Evolutionary conservation across 2,888 invertebrate species (phyloP).

Genomic region (Polymixis flavicincta): DNA sequence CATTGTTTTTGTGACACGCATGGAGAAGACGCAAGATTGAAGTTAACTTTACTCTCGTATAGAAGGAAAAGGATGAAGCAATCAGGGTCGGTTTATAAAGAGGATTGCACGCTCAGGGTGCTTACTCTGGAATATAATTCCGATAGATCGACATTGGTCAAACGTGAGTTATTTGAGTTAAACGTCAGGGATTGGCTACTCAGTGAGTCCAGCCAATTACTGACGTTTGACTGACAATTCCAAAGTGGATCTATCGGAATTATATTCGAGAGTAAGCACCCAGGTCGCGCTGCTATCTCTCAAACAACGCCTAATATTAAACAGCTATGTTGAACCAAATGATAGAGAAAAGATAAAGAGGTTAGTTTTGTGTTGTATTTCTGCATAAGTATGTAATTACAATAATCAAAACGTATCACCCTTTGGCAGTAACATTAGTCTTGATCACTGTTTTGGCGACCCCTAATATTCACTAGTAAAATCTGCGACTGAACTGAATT

Average conservation of each 20-base stretch:
- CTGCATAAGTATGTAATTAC: background rate
- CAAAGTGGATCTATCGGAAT: too few relatives aligned
- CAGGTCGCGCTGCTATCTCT: too few relatives aligned
- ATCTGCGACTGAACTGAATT: background rate
- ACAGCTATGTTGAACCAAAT: background rate
- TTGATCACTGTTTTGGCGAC: background rate
- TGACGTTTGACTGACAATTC: too few relatives aligned
- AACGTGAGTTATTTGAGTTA: too few relatives aligned
- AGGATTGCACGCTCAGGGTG: background rate
- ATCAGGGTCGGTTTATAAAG: background rate
- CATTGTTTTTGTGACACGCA: constrained; percentile 44
- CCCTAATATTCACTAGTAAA: background rate
- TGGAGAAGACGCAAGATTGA: constrained; percentile 20
- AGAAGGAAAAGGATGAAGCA: too few relatives aligned
- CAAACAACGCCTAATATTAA: background rate
- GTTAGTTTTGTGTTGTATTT: background rate
- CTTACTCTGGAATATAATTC: too few relatives aligned
- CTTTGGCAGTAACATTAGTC: background rate
- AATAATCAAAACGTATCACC: background rate
- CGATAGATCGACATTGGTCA: too few relatives aligned
- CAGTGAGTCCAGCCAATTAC: too few relatives aligned
- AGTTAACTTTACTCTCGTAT: constrained; percentile 5
- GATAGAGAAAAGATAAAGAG: background rate
- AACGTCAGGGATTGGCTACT: too few relatives aligned
- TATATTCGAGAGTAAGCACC: too few relatives aligned